Evolutionary conservation across 1,140 invertebrate genomes (phyloP).

Genomic region (Lepidurus arcticus): DNA sequence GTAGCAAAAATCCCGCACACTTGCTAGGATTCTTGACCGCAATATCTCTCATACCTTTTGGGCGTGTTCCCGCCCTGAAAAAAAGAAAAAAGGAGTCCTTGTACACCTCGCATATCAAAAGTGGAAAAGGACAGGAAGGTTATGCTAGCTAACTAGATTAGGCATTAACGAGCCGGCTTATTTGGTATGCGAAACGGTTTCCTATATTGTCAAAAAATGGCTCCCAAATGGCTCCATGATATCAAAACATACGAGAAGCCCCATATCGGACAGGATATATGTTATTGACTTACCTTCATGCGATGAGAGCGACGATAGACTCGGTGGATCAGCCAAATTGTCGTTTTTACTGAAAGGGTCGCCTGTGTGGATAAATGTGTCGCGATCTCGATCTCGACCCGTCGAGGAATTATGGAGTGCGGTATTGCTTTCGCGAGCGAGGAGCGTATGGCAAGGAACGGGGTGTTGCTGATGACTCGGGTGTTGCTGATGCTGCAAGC

Average conservation of each 20-base stretch:
- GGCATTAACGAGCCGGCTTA: too few species aligned
- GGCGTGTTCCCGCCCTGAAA: background rate
- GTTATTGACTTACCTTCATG: conserved; percentile 1
- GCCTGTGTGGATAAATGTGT: background rate
- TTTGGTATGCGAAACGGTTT: too few species aligned
- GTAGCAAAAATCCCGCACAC: background rate
- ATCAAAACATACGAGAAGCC: background rate
- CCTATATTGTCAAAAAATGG: too few species aligned
- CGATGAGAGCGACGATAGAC: background rate
- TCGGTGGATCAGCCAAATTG: too few species aligned
- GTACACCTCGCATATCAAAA: too few species aligned
- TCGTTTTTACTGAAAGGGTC: background rate
- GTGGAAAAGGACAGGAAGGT: too few species aligned
- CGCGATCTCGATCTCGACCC: background rate
- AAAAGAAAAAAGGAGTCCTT: too few species aligned
- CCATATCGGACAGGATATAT: background rate
- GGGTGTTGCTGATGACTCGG: background rate
- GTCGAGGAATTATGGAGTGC: background rate
- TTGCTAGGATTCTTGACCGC: background rate
- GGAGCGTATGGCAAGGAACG: background rate
- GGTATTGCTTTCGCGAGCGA: background rate
- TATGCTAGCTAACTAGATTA: too few species aligned
- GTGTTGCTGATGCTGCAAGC: background rate
- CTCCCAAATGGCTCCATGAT: background rate
- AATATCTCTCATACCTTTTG: background rate